A percentile compares a stretch with the other conserved stretches of the same genome.
Evolutionary conservation across 2,797 vertebrate species (phyloP).

Genomic region (Kryptopterus vitreolus): DNA sequence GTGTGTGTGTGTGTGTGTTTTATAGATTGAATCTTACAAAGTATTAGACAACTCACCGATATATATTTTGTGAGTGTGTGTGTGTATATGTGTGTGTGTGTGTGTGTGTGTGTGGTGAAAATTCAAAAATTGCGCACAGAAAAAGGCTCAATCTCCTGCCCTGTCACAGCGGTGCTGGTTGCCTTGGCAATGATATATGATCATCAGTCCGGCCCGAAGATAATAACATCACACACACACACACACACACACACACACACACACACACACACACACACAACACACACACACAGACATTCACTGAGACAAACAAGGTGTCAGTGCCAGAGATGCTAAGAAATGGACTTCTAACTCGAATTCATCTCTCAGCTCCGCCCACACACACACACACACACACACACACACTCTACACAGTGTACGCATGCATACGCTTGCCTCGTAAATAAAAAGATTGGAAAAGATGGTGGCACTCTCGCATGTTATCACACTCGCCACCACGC

Average conservation of each 20-base stretch:
- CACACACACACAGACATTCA: constrained; percentile 45
- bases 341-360: constrained; percentile 63
- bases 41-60: neutral
- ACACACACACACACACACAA: neutral
- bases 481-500: neutral
- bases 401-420: constrained; percentile 48
- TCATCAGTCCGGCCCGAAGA: constrained; percentile 59
- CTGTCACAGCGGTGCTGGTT: constrained; percentile 52
- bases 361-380: constrained; percentile 36
- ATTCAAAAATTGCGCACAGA: constrained; percentile 20
- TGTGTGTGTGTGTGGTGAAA: neutral
- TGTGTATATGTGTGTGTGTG: neutral
- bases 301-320: constrained; percentile 72
- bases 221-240: constrained; percentile 62
- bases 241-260: neutral
- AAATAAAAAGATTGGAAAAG: neutral
- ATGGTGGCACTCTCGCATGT: neutral
- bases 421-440: constrained; percentile 22
- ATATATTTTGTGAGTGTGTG: neutral
- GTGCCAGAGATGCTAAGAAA: constrained; percentile 69
- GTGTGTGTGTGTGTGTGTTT: neutral
- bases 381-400: constrained; percentile 49
- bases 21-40: neutral
- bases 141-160: constrained; percentile 47
- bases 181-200: constrained; percentile 66